Evolutionary conservation across 1,140 invertebrate species (phyloP).

Genomic region (Paramacrobiotus metropolitanus): DNA sequence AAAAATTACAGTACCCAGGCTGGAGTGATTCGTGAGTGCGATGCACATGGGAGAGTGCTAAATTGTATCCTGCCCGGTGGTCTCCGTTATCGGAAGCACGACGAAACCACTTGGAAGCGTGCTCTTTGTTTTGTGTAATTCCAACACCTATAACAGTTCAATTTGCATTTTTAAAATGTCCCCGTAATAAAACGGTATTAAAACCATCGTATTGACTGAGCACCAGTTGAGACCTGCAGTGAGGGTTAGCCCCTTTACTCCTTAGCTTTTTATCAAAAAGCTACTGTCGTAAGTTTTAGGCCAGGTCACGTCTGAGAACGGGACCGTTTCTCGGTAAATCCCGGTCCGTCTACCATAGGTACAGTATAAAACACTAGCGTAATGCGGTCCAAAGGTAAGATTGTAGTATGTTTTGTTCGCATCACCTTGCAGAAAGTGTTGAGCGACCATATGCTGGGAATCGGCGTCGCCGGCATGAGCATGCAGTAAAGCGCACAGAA

Average conservation of each 20-base stretch:
- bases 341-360: not conserved
- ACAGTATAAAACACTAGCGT: not conserved
- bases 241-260: too few species aligned
- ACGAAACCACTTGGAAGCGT: slow-evolving; percentile 30
- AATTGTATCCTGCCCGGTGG: slow-evolving; percentile 31
- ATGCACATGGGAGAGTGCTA: slow-evolving; percentile 27
- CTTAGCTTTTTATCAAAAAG: too few species aligned
- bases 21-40: not conserved
- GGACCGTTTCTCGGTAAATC: not conserved
- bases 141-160: too few species aligned
- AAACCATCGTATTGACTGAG: too few species aligned
- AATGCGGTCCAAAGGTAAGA: not conserved
- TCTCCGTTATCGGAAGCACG: slow-evolving; percentile 32
- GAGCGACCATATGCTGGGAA: slow-evolving; percentile 30
- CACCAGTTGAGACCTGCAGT: too few species aligned
- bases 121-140: slow-evolving; percentile 24
- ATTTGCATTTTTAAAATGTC: too few species aligned
- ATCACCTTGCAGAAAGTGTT: slow-evolving; percentile 29
- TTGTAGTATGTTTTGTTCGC: not conserved
- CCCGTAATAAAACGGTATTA: too few species aligned
- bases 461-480: slow-evolving; percentile 28
- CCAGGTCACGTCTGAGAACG: slow-evolving; percentile 24
- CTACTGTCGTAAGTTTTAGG: too few species aligned
- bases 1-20: not conserved
- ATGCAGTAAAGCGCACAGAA: too few species aligned